These are phyloP conservation scores for Ectemnius lituratus DNA, from an alignment of 2,888 invertebrate genomes.

Conservation along the genomic window DNA sequence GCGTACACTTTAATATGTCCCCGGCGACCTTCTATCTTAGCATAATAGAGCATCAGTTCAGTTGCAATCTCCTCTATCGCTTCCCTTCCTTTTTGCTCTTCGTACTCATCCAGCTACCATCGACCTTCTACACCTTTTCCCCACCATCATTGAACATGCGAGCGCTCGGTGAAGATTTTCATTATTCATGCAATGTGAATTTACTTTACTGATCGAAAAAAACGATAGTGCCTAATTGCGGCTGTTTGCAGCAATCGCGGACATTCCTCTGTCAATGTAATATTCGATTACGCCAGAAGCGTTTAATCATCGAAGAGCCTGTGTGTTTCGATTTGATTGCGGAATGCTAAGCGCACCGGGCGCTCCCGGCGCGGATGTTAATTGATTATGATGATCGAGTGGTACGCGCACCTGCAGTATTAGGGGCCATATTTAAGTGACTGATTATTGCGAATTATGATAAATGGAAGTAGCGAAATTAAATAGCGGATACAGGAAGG, in stretches of 20 bases:
- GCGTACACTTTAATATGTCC: constrained; percentile 42
- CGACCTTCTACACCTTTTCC: no score
- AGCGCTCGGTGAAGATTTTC: no score
- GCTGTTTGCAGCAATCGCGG: no score
- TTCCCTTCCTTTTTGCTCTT: constrained; percentile 19
- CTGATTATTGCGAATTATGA: constrained; percentile 6
- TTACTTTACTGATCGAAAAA: no score
- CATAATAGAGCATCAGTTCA: constrained; percentile 49
- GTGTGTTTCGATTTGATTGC: constrained; percentile 4
- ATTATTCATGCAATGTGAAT: no score
- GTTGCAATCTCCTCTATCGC: constrained; percentile 38
- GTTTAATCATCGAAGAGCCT: no score
- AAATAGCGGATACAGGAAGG: background rate
- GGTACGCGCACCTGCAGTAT: background rate
- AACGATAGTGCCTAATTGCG: no score
- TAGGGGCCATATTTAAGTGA: constrained; percentile 8
- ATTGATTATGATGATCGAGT: constrained; percentile 5
- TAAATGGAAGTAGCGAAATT: constrained; percentile 4
- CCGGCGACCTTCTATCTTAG: constrained; percentile 30
- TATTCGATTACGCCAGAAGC: no score
- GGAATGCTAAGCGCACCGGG: background rate
- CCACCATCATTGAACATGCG: no score
- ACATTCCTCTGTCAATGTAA: no score
- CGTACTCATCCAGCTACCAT: background rate
- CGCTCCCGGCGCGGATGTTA: background rate